Conservation (phyloP, 2,888 invertebrate species). For the Chymomyza amoena region DNA sequence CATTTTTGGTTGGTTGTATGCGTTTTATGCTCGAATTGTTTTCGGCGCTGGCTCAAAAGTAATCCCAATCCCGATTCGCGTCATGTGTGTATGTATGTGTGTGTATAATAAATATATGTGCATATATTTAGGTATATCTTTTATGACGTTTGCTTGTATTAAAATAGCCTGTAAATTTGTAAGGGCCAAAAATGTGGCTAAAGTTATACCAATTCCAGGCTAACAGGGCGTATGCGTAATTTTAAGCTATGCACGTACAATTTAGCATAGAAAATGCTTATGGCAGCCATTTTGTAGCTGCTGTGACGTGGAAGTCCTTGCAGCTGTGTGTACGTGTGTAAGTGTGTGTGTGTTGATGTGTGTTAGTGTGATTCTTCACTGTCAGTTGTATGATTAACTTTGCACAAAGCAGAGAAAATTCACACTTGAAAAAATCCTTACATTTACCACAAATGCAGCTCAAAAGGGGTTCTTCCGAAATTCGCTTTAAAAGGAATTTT, state of each 20-base stretch:
- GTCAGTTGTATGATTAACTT: conserved; percentile 49
- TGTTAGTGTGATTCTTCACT: conserved; percentile 30
- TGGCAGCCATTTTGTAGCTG: background rate
- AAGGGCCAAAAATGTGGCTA: background rate
- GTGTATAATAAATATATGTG: conserved; percentile 26
- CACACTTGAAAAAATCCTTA: conserved; percentile 36
- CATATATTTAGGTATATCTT: conserved; percentile 16
- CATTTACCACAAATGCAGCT: background rate
- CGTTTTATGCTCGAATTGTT: conserved; percentile 17
- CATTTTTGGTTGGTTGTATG: background rate
- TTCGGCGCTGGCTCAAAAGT: conserved; percentile 41
- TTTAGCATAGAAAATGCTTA: conserved; percentile 35
- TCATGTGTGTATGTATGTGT: conserved; percentile 7
- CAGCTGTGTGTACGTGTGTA: background rate
- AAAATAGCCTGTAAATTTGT: conserved; percentile 45
- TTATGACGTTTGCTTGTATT: conserved; percentile 47
- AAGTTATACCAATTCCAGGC: background rate
- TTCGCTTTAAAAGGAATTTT: too few relatives aligned
- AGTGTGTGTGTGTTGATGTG: conserved; percentile 2
- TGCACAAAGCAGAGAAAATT: conserved; percentile 33
- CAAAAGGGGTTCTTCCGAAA: background rate
- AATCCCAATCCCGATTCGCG: conserved; percentile 45
- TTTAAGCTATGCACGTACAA: conserved; percentile 36
- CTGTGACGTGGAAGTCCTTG: background rate
- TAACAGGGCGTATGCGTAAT: conserved; percentile 50